These are phyloP conservation scores for Panzeria rudis DNA, from an alignment of 2,888 invertebrate species.

Conservation along the genomic window DNA sequence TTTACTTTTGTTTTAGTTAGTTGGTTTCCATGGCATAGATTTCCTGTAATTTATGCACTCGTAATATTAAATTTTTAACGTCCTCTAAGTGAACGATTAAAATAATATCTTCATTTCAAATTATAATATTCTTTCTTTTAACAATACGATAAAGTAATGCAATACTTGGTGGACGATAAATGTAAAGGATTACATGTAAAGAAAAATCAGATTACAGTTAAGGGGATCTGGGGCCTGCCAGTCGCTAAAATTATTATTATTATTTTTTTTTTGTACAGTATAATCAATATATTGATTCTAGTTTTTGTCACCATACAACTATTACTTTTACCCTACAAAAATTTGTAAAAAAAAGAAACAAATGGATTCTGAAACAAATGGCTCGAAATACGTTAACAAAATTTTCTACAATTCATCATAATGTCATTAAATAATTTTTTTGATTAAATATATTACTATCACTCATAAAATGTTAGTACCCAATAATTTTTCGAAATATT, in stretches of 20 bases:
- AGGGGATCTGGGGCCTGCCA: too few relatives aligned
- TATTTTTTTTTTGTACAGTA: too few relatives aligned
- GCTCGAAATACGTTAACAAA: background rate
- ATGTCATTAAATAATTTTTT: background rate
- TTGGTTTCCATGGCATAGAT: constrained; percentile 17
- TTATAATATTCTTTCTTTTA: background rate
- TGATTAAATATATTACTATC: background rate
- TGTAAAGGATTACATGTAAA: too few relatives aligned
- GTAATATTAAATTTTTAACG: constrained; percentile 26
- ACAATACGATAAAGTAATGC: background rate
- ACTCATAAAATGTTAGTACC: background rate
- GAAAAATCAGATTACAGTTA: too few relatives aligned
- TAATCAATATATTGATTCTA: background rate
- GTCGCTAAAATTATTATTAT: too few relatives aligned
- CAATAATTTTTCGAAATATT: constrained; percentile 3
- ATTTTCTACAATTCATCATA: background rate
- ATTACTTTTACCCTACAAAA: background rate
- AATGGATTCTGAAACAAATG: background rate
- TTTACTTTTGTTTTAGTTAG: constrained; percentile 16
- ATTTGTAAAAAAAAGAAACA: background rate
- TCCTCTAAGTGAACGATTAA: constrained; percentile 28
- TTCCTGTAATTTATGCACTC: constrained; percentile 37
- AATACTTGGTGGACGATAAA: background rate
- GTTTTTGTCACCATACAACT: background rate
- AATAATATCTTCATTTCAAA: constrained; percentile 8